These are phyloP conservation scores for Temnopleurus reevesii DNA, from an alignment of 53 echinoderm and acorn worm species.

Conservation along the genomic window DNA sequence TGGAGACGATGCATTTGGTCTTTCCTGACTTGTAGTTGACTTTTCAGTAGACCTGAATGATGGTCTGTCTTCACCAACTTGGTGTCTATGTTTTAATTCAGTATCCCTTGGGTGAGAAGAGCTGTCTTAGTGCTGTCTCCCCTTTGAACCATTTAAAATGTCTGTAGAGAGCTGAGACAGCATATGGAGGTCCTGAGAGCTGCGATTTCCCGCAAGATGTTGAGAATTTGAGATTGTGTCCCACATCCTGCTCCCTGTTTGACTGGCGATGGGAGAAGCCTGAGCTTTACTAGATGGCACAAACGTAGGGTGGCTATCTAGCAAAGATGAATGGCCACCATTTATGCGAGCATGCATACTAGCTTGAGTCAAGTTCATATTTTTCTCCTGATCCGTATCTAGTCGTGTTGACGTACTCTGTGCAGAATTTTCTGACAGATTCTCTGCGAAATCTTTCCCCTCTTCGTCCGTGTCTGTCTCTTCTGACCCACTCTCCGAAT, in stretches of 20 bases:
- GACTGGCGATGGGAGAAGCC: slow-evolving; percentile 45
- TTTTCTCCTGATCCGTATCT: background rate
- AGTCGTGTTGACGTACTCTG: background rate
- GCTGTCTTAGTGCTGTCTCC: background rate
- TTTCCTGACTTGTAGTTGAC: background rate
- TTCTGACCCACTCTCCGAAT: slow-evolving; percentile 87
- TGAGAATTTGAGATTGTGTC: background rate
- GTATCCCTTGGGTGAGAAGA: background rate
- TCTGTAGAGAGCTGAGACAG: slow-evolving; percentile 19
- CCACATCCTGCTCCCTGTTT: slow-evolving; percentile 46
- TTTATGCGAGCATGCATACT: slow-evolving; percentile 23
- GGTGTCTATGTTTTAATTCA: background rate
- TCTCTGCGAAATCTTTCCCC: slow-evolving; percentile 53
- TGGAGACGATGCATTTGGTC: background rate
- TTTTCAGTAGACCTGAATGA: background rate
- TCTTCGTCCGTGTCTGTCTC: slow-evolving; percentile 98
- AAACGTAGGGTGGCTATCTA: slow-evolving; percentile 36
- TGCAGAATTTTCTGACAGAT: background rate
- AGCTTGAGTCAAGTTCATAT: slow-evolving; percentile 13
- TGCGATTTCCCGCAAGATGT: background rate
- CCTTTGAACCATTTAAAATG: background rate
- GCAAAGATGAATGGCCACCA: slow-evolving; percentile 7
- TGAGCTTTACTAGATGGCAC: slow-evolving; percentile 50
- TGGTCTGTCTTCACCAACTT: background rate
- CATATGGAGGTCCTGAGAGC: slow-evolving; percentile 10